Base-by-base conservation (phyloP, 2,113 vertebrate genomes). In the Zosterops japonicus region DNA sequence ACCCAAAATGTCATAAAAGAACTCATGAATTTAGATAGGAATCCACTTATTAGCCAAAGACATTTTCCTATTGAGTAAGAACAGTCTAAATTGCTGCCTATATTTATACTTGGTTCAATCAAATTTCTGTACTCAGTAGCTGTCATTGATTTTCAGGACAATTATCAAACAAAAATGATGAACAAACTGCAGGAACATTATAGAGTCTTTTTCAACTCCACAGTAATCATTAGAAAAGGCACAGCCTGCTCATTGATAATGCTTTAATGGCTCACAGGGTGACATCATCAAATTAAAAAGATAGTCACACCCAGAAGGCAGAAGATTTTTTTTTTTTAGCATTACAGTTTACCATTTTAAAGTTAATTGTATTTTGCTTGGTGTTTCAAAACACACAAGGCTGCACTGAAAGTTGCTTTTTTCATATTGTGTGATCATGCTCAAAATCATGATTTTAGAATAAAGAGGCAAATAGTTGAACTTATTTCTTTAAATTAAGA, bases 21-120 rank as follows among this genome's bases (percentile, higher is more conserved):
- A 97, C 98, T 98, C 98, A 98, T 98, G 98, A 98, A 98, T 98
- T 98, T 98, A 98, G 97, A 98, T 98, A 98, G 98, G 96, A 98
- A 98, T 98, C 97, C 97, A 97, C 97, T 97, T 98, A 98, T 97
- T 98, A 98, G 97, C 96, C 97, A 94, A 98, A 98, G 97, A 97
- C 96, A 97, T 98, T 97, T 97, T 97, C 96, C 97, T 97, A 97
- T 68, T 95, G 89, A 97, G 88, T 86, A 96, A 95, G 95, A 97
- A 94, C 87, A 97, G 91, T 70, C 91, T 97, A 94, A 97, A 97
- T 97, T 97, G 94, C 97, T 96, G 76, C 65, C 87, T 98, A 95
- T 97, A 98, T 97, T 97, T 98, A 97, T 97, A 95, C 89, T 93
- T 93, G 89, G 86, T 97, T 97, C 96, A 97, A 97, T 97, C 95